Evolutionary conservation across 2,888 invertebrate genomes (phyloP).

Genomic region (Stegana nigrithorax): DNA sequence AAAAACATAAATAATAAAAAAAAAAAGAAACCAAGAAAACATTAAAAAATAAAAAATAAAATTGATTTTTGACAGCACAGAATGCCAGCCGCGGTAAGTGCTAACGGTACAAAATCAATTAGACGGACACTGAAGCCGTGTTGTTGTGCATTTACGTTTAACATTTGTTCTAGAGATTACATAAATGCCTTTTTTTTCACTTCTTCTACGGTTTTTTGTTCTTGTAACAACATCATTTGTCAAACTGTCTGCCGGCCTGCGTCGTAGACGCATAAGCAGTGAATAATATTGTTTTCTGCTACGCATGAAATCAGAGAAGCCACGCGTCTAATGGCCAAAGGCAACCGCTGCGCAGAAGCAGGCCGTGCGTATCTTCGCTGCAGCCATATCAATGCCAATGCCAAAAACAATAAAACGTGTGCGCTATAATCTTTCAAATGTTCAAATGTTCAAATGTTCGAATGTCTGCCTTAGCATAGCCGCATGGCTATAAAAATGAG

Average conservation of each 20-base stretch:
- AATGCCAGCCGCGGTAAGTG: too few species aligned
- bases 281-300: background rate
- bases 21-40: background rate
- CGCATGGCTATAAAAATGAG: too few species aligned
- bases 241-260: background rate
- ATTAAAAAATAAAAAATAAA: background rate
- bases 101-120: constrained; percentile 15
- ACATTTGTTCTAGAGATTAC: background rate
- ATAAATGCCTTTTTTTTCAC: background rate
- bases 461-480: too few species aligned
- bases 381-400: too few species aligned
- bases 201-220: background rate
- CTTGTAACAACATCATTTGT: constrained; percentile 19
- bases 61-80: background rate
- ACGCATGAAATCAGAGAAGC: constrained; percentile 14
- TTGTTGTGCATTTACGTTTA: background rate
- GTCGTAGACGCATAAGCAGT: too few species aligned
- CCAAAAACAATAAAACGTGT: too few species aligned
- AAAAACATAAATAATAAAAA: background rate
- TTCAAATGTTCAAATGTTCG: too few species aligned
- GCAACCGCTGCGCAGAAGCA: constrained; percentile 21
- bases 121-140: background rate
- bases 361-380: background rate
- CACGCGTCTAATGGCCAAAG: constrained; percentile 23
- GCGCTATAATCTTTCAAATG: too few species aligned